Evolutionary conservation across 2,797 vertebrate genomes (phyloP).

Genomic region (Enoplosus armatus): DNA sequence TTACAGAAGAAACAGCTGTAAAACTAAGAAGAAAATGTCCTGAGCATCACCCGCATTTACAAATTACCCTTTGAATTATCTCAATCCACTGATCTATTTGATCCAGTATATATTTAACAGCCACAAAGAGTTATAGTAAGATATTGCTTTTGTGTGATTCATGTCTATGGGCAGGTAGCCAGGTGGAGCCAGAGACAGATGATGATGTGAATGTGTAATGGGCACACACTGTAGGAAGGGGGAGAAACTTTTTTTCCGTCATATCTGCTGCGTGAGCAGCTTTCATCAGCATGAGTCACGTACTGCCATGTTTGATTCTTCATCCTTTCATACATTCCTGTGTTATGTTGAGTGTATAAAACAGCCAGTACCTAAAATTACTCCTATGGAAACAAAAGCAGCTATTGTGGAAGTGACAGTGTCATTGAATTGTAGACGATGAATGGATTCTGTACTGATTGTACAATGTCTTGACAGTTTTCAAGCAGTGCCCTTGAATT

Average conservation of each 20-base stretch:
- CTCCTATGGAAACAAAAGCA: conserved; percentile 11
- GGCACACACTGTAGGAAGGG: not conserved
- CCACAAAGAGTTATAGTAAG: not conserved
- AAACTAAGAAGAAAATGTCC: not conserved
- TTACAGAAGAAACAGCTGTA: too few relatives aligned
- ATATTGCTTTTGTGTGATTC: not conserved
- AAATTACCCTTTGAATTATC: not conserved
- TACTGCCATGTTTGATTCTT: not conserved
- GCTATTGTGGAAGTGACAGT: conserved; percentile 7
- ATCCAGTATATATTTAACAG: not conserved
- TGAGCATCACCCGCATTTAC: not conserved
- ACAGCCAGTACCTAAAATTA: conserved; percentile 1
- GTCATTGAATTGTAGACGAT: not conserved
- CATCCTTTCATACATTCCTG: not conserved
- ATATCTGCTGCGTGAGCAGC: not conserved
- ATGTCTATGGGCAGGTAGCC: not conserved
- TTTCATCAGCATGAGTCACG: not conserved
- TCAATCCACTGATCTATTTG: not conserved
- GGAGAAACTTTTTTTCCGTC: not conserved
- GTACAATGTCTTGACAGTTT: conserved; percentile 7
- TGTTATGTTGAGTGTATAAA: not conserved
- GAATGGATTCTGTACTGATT: conserved; percentile 11
- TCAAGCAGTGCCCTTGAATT: not conserved
- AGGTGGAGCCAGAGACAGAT: not conserved
- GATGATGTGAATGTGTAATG: not conserved